Percentiles rank a stretch among this genome's conserved stretches.
Conservation (phyloP, 30 jellyfish, hydroid and myxozoan species). For the Sanderia malayensis region DNA sequence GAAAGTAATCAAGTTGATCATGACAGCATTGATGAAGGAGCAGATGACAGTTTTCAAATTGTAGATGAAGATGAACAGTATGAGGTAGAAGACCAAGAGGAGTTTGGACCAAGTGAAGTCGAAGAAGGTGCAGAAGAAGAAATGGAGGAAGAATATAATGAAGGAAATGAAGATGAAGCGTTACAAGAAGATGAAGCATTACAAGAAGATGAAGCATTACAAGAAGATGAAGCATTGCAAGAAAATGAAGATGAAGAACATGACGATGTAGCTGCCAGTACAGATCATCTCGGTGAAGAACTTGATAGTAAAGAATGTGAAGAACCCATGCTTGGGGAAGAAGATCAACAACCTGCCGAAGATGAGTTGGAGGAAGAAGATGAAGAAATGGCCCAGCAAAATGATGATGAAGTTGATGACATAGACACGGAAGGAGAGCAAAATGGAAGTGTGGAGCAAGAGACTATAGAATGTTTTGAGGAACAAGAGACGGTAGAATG, state of each 20-base stretch:
- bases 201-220: slow-evolving; percentile 33
- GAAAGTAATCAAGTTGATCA: neutral
- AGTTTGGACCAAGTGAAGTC: slow-evolving; percentile 7
- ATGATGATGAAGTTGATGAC: neutral
- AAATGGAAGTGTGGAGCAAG: slow-evolving; percentile 8
- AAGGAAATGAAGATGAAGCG: slow-evolving; percentile 11
- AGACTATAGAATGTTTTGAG: neutral
- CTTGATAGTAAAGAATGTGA: slow-evolving; percentile 8
- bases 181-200: slow-evolving; percentile 21
- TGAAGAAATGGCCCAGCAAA: neutral
- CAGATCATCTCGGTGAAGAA: slow-evolving; percentile 7
- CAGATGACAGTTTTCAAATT: no score
- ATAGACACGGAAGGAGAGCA: slow-evolving; percentile 10
- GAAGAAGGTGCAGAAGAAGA: slow-evolving; percentile 36
- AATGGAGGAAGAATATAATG: slow-evolving; percentile 2
- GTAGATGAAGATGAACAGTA: slow-evolving; percentile 3
- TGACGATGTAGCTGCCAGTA: neutral
- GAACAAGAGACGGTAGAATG: slow-evolving; percentile 13
- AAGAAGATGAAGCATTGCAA: slow-evolving; percentile 3
- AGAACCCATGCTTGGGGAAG: slow-evolving; percentile 1
- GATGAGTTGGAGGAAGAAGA: slow-evolving; percentile 15
- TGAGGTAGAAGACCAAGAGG: slow-evolving; percentile 10
- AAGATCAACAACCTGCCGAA: slow-evolving; percentile 4
- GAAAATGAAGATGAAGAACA: slow-evolving; percentile 12
- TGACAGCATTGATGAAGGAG: neutral